These are phyloP conservation scores for Polyommatus iphigenia DNA, from an alignment of 2,888 invertebrate species.

Conservation along the genomic window DNA sequence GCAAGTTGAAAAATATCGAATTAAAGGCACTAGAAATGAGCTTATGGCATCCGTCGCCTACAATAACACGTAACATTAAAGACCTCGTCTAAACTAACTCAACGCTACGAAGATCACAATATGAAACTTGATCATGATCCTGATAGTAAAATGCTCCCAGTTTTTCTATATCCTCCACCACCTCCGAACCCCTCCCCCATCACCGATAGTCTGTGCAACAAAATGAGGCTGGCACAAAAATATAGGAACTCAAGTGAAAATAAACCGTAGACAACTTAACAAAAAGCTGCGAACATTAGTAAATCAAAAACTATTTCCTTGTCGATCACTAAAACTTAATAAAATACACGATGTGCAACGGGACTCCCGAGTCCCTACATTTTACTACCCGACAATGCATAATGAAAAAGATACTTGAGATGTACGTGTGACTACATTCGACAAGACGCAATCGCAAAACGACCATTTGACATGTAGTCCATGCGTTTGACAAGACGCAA, in stretches of 20 bases:
- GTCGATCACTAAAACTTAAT: background rate
- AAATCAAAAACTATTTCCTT: background rate
- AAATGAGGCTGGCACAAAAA: slow-evolving; percentile 10
- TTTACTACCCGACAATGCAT: no score
- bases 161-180: slow-evolving; percentile 44
- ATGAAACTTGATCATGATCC: slow-evolving; percentile 43
- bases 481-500: no score
- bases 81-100: slow-evolving; percentile 52
- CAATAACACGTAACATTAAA: slow-evolving; percentile 51
- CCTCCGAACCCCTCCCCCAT: slow-evolving; percentile 35
- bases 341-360: background rate
- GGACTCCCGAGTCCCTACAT: background rate
- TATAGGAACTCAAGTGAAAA: slow-evolving; percentile 7
- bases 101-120: slow-evolving; percentile 47
- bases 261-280: background rate
- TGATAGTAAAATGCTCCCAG: slow-evolving; percentile 60
- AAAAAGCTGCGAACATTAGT: background rate
- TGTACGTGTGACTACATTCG: no score
- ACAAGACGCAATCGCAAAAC: no score
- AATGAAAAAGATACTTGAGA: no score
- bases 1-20: slow-evolving; percentile 38
- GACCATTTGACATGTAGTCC: no score
- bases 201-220: background rate
- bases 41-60: slow-evolving; percentile 70
- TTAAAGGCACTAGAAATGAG: slow-evolving; percentile 67